These are phyloP conservation scores for Tubulanus polymorphus DNA, from an alignment of 2,888 invertebrate genomes.

Conservation along the genomic window DNA sequence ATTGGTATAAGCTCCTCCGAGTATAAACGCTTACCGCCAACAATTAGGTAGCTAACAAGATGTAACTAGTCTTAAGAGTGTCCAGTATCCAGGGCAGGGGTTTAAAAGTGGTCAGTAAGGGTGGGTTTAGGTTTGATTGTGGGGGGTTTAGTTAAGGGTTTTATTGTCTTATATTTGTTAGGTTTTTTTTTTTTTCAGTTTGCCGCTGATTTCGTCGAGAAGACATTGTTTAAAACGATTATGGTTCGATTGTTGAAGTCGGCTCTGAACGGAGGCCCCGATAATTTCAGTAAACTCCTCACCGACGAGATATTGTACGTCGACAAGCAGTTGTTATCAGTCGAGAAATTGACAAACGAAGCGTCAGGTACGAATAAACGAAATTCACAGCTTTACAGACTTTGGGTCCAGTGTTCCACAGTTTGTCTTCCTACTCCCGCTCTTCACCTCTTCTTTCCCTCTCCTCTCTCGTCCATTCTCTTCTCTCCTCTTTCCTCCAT, in stretches of 20 bases:
- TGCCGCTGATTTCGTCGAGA: constrained; percentile 88
- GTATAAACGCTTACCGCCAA: too few relatives aligned
- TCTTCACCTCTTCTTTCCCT: constrained; percentile 3
- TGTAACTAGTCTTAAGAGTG: too few relatives aligned
- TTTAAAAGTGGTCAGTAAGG: too few relatives aligned
- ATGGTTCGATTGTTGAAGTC: constrained; percentile 36
- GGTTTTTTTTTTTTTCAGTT: constrained; percentile 44
- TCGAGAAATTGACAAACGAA: constrained; percentile 71
- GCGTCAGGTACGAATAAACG: constrained; percentile 57
- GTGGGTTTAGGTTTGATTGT: too few relatives aligned
- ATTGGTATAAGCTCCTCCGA: too few relatives aligned
- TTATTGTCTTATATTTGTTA: too few relatives aligned
- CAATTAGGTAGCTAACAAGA: too few relatives aligned
- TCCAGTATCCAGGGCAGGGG: too few relatives aligned
- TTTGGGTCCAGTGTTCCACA: not conserved
- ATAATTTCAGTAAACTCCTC: constrained; percentile 64
- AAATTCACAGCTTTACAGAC: not conserved
- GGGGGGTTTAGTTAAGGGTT: too few relatives aligned
- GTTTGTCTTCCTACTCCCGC: constrained; percentile 4
- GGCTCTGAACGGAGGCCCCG: constrained; percentile 21
- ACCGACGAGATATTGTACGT: constrained; percentile 84
- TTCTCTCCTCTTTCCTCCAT: not conserved
- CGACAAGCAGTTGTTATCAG: constrained; percentile 75
- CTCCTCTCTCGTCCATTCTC: not conserved
- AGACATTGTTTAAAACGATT: constrained; percentile 69